phyloP scores from a whole-genome alignment of 2,113 vertebrate species.

The Alethe castanea region DNA sequence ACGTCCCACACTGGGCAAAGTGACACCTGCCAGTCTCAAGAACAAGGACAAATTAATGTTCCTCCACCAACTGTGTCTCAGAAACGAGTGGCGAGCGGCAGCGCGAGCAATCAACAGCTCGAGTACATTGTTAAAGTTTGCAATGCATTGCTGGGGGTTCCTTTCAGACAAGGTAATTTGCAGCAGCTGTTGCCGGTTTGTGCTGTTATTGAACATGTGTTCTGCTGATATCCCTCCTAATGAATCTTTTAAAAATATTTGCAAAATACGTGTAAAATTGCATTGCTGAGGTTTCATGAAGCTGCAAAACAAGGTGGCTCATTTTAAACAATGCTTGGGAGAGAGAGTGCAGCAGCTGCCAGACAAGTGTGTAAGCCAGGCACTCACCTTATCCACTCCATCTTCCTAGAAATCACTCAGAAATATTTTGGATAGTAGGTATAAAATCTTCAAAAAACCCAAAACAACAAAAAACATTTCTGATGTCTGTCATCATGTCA shows the following conservation, averaged over 20 bases:
- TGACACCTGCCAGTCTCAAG: constrained; percentile 98
- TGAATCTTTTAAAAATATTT: constrained; percentile 52
- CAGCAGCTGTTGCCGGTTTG: constrained; percentile 45
- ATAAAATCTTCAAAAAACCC: neutral
- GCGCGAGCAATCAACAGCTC: constrained; percentile 46
- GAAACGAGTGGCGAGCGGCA: constrained; percentile 41
- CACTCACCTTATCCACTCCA: neutral
- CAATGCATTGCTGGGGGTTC: constrained; percentile 50
- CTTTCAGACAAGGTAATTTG: constrained; percentile 63
- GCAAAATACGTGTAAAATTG: constrained; percentile 14
- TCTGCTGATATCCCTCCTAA: constrained; percentile 27
- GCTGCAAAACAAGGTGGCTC: neutral
- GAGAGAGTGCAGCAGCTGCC: neutral
- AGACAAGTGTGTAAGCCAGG: neutral
- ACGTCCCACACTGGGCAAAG: constrained; percentile 83
- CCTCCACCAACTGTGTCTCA: constrained; percentile 67
- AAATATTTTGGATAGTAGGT: constrained; percentile 9
- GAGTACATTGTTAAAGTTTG: constrained; percentile 67
- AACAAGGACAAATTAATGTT: constrained; percentile 88
- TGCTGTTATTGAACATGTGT: constrained; percentile 13
- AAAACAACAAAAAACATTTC: constrained; percentile 52
- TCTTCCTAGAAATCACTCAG: constrained; percentile 1
- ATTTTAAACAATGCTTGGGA: neutral
- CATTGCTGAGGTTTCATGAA: neutral
- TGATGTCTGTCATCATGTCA: constrained; percentile 70